These are phyloP conservation scores for Lerista edwardsae DNA, from an alignment of 2,797 vertebrate species.

Conservation along the genomic window DNA sequence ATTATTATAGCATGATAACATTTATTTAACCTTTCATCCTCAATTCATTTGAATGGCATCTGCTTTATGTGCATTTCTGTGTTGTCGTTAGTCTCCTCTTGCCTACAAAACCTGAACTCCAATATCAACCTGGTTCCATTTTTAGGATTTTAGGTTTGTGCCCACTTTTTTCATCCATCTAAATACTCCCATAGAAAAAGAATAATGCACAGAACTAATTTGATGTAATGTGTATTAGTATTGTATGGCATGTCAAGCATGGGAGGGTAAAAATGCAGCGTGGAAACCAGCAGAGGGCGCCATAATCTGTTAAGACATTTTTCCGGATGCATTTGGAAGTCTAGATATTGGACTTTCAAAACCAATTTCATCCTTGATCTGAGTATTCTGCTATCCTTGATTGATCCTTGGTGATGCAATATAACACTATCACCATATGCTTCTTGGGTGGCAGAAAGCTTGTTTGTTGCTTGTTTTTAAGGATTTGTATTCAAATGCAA, in stretches of 20 bases:
- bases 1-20: too few relatives aligned
- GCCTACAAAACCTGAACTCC: not conserved
- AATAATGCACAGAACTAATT: not conserved
- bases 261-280: not conserved
- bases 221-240: not conserved
- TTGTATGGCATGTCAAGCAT: accelerated
- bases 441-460: not conserved
- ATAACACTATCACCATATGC: not conserved
- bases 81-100: not conserved
- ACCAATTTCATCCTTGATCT: not conserved
- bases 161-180: not conserved
- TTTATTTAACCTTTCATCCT: not conserved
- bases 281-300: constrained; percentile 68
- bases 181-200: not conserved
- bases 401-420: not conserved
- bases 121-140: not conserved
- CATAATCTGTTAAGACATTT: constrained; percentile 2
- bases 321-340: not conserved
- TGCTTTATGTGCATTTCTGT: not conserved
- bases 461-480: not conserved
- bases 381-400: not conserved
- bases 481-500: not conserved
- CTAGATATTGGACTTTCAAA: not conserved
- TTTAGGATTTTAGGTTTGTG: not conserved
- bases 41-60: not conserved